Evolutionary conservation across 2,888 invertebrate species (phyloP), one percentile per base, ranked within the genome.

Genomic region (Morpho helenor): DNA sequence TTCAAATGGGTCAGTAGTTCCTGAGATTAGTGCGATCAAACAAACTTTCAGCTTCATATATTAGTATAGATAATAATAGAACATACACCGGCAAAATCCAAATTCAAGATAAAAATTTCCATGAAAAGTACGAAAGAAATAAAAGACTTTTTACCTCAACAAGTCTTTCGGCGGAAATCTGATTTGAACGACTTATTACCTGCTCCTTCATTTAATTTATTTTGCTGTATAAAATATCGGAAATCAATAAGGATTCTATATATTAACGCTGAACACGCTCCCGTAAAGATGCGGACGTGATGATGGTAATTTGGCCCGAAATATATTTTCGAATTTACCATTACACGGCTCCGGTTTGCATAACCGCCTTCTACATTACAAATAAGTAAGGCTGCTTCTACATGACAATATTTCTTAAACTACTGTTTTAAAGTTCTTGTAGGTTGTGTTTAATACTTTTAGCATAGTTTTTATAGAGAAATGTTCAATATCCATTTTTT

Each of bases 231-330:
- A 62, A 60, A 53, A 52, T 62, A 64, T 64, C 61, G 61, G 61
- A 63, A 63, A 63, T 63, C 63, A 63, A 63, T 63, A 63, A 61
- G 61, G 59, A 61, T 61, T 61, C 56, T 56, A 62, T 52, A 63
- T 64, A 64, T 66, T 61, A 61, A 65, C 60, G 54, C 64, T 52
- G 57, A 64, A 56, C 63, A 52, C 62, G 62, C 59, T 57, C 55
- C 58, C 56, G 62, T 61, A 62, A 63, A 65, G 57, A 68, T 66
- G 68, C 73, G 77, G 71, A 76, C 77, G 76, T 85, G 85, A 85
- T 80, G 76, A 72, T 75, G 77, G 76, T 71, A 74, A 74, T 76
- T 79, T 77, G 62, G 22, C 23, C 63, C 49, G 47, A 61, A 63
- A 61, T 62, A 59, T 61, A 59, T 63, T 55, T 57, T 59, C 54